Base-by-base conservation (phyloP, 2,113 vertebrate species). In the Scomber scombrus region DNA sequence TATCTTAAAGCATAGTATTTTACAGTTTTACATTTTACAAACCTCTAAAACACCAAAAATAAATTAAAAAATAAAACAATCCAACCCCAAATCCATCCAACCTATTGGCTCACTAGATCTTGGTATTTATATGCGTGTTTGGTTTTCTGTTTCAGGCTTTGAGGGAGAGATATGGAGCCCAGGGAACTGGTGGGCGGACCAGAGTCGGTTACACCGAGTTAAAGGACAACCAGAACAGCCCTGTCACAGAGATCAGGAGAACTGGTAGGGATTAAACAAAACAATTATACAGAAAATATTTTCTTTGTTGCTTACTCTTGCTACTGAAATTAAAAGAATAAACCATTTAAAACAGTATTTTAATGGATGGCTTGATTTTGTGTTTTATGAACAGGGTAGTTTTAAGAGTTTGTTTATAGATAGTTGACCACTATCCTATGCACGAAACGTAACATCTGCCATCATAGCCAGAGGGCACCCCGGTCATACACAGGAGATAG, bases 81-180 rank as follows among this genome's bases (percentile, higher is more conserved):
- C 23, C 23, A n/a, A 19, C 13, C 45, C 51, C 16, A 1, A 1
- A 26, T 26, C 23, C 23, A 26, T 26, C 6, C 14, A 64, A 3
- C 26, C 3, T 62, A 13, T 55, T 49, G 21, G 2, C 21, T 60
- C 0, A 23, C 26, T 3, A 1, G n/a, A 61, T 81, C 13, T n/a
- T 34, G 21, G 11, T 70, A 60, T 81, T 40, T 81, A 61, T 31
- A 16, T 61, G 40, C 11, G 2, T 62, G 12, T 71, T 57, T 56
- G 63, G n/a, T 85, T 81, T 57, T 75, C 21, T 84, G 55, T 70
- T 51, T 69, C 84, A 99, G 97, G 95, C 95, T 3, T 97, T 96
- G 96, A 96, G 96, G 90, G 95, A 97, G 29, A 92, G 91, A 0
- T 96, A 96, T 67, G 94, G 94, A 74, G 95, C 90, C 31, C 95